phyloP scores from a whole-genome alignment of 2,797 vertebrate species.

The Discoglossus pictus region DNA sequence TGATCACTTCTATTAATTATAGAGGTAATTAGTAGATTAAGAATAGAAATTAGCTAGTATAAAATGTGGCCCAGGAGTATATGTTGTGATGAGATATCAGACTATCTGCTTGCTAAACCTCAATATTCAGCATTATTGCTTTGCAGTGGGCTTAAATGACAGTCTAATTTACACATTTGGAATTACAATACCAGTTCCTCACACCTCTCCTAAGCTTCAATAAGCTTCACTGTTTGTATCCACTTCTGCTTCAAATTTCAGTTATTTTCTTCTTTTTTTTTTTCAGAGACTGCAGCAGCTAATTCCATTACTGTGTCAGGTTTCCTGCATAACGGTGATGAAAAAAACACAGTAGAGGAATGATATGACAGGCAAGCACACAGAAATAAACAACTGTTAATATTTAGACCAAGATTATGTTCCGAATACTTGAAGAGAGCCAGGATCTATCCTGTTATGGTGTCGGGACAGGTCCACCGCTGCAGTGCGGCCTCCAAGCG shows the following conservation, averaged over 20 bases:
- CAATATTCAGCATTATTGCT: too few relatives aligned
- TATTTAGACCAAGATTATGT: conserved; percentile 19
- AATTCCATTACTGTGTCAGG: conserved; percentile 13
- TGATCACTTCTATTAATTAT: conserved; percentile 13
- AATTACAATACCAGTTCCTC: too few relatives aligned
- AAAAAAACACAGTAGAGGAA: conserved; percentile 6
- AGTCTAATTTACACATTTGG: too few relatives aligned
- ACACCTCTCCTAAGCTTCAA: too few relatives aligned
- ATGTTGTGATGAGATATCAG: too few relatives aligned
- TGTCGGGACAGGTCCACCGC: too few relatives aligned
- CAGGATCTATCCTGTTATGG: too few relatives aligned
- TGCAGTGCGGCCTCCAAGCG: too few relatives aligned
- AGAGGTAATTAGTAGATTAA: conserved; percentile 14
- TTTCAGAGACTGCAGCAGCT: neutral
- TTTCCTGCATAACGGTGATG: conserved; percentile 1
- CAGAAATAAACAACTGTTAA: conserved; percentile 15
- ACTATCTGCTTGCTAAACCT: too few relatives aligned
- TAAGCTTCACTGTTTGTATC: too few relatives aligned
- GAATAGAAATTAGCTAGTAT: conserved; percentile 1
- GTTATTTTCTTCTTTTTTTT: neutral
- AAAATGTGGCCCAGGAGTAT: neutral
- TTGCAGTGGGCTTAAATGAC: too few relatives aligned
- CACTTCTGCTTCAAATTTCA: too few relatives aligned
- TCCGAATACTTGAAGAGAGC: neutral
- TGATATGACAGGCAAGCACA: conserved; percentile 3